Conservation (phyloP, 2,888 invertebrate genomes). For the Elegia similella region DNA sequence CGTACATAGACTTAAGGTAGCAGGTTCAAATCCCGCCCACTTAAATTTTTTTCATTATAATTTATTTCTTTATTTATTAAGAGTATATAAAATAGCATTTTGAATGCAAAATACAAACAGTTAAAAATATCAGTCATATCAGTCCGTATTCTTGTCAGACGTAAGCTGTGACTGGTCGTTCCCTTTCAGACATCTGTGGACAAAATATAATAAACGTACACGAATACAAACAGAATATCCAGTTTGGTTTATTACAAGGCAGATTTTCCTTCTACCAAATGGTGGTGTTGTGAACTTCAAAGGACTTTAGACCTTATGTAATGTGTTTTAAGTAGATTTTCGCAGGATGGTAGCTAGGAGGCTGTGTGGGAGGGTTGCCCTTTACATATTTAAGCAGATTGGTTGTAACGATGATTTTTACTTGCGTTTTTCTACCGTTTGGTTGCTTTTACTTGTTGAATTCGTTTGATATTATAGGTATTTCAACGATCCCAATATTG, state of each 20-base stretch:
- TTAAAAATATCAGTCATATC: too few relatives aligned
- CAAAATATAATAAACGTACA: slow-evolving; percentile 35
- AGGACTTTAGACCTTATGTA: not conserved
- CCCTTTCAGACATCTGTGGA: not conserved
- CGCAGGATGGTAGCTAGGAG: not conserved
- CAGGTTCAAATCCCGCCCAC: too few relatives aligned
- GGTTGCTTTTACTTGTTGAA: slow-evolving; percentile 15
- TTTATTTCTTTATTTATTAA: too few relatives aligned
- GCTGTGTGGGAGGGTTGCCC: not conserved
- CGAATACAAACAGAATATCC: slow-evolving; percentile 29
- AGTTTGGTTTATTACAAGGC: slow-evolving; percentile 28
- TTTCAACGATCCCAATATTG: too few relatives aligned
- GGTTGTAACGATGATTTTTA: slow-evolving; percentile 16
- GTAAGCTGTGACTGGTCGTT: not conserved
- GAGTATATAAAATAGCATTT: too few relatives aligned
- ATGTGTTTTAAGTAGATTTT: not conserved
- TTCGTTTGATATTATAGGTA: not conserved
- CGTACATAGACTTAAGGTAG: too few relatives aligned
- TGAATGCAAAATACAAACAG: too few relatives aligned
- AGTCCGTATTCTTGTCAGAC: too few relatives aligned
- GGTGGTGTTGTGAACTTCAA: not conserved
- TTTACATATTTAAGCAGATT: slow-evolving; percentile 19
- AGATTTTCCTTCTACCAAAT: slow-evolving; percentile 14
- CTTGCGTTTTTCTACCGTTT: slow-evolving; percentile 13
- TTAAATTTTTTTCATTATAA: too few relatives aligned